phyloP scores from a whole-genome alignment of 1,140 invertebrate species.

The Brachionus angularis region DNA sequence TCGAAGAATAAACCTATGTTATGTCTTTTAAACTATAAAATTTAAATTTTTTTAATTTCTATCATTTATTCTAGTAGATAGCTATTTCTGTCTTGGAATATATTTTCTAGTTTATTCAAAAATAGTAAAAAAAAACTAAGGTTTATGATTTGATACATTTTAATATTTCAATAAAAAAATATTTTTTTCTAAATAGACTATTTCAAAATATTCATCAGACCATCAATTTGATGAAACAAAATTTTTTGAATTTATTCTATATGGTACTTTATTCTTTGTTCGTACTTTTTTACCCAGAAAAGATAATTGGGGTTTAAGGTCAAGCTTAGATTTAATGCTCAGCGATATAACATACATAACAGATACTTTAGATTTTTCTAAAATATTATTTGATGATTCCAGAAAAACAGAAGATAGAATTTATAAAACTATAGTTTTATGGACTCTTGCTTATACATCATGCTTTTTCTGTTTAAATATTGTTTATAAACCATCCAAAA shows the following conservation, averaged over 20 bases:
- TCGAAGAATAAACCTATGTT: too few relatives aligned
- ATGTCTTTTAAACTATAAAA: too few relatives aligned
- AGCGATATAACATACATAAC: conserved; percentile 22
- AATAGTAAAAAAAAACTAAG: too few relatives aligned
- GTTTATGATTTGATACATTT: too few relatives aligned
- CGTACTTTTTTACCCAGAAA: conserved; percentile 6
- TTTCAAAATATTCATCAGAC: conserved; percentile 30
- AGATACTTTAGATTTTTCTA: conserved; percentile 28
- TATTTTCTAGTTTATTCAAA: too few relatives aligned
- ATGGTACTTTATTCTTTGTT: conserved; percentile 13
- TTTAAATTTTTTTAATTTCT: too few relatives aligned
- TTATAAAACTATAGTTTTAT: conserved; percentile 19
- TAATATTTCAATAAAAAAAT: too few relatives aligned
- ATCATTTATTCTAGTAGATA: too few relatives aligned
- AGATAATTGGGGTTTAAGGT: conserved; percentile 21
- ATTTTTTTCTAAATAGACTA: not conserved
- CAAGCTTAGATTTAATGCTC: conserved; percentile 22
- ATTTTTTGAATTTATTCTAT: conserved; percentile 28
- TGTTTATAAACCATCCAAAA: not conserved
- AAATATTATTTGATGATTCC: conserved; percentile 20
- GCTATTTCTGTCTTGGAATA: too few relatives aligned
- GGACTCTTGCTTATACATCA: conserved; percentile 19
- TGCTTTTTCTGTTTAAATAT: conserved; percentile 26
- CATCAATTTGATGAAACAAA: conserved; percentile 37
- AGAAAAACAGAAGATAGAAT: conserved; percentile 3